Conservation (phyloP, 1,140 invertebrate species). For the Coelopa frigida region DNA sequence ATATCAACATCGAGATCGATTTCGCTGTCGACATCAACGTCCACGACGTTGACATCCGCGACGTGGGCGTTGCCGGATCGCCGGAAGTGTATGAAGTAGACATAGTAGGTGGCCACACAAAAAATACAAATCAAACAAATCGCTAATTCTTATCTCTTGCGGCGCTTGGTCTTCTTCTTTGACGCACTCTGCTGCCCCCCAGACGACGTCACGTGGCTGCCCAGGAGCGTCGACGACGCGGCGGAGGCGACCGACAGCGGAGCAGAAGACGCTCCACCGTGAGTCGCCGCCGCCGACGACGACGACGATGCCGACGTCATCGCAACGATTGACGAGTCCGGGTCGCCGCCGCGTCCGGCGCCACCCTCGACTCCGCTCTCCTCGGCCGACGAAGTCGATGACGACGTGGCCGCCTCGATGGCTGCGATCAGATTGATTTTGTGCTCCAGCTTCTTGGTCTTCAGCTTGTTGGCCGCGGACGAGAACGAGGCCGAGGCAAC, state of each 20-base stretch:
- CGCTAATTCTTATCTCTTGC: conserved; percentile 45
- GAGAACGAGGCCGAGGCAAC: not conserved
- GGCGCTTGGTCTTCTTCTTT: conserved; percentile 42
- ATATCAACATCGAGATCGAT: too few relatives aligned
- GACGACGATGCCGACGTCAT: not conserved
- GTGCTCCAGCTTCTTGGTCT: conserved; percentile 40
- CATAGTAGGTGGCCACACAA: conserved; percentile 37
- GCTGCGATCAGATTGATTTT: conserved; percentile 41
- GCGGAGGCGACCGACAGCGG: not conserved
- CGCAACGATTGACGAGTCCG: not conserved
- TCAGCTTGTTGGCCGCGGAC: conserved; percentile 25
- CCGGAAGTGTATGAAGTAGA: conserved; percentile 24
- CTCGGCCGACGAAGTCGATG: conserved; percentile 37
- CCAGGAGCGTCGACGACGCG: not conserved
- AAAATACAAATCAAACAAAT: conserved; percentile 44
- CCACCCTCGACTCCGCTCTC: conserved; percentile 28
- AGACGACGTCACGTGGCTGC: conserved; percentile 19
- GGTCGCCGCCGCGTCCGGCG: not conserved
- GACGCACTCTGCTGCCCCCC: too few relatives aligned
- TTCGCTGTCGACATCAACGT: too few relatives aligned
- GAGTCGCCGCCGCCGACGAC: not conserved
- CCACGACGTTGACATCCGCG: too few relatives aligned
- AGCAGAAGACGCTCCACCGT: not conserved
- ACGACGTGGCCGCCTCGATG: conserved; percentile 40
- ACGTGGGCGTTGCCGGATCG: too few relatives aligned